Conservation (phyloP, 2,797 vertebrate genomes). For the Arnoldichthys spilopterus region DNA sequence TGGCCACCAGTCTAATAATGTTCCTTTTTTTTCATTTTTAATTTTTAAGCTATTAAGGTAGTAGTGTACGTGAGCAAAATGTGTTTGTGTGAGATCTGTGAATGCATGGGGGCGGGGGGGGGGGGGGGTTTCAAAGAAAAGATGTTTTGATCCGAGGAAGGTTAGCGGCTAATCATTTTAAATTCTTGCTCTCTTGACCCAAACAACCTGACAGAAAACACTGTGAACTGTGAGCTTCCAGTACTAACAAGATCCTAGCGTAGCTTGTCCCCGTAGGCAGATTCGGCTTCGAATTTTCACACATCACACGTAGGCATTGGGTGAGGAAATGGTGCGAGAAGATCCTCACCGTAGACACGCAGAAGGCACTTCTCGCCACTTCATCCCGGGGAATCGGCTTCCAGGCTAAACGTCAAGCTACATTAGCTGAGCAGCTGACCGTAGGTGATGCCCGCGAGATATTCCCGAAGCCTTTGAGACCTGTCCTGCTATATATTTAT, state of each 20-base stretch:
- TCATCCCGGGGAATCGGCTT: slow-evolving; percentile 6
- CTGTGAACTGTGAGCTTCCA: slow-evolving; percentile 77
- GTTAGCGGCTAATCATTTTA: slow-evolving; percentile 73
- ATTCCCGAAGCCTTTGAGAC: background rate
- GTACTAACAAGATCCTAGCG: slow-evolving; percentile 68
- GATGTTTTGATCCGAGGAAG: slow-evolving; percentile 70
- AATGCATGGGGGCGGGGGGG: slow-evolving; percentile 69
- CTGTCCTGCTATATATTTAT: background rate
- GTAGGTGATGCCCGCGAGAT: background rate
- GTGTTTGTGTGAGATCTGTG: slow-evolving; percentile 81
- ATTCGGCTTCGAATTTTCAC: slow-evolving; percentile 23
- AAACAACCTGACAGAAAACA: slow-evolving; percentile 78
- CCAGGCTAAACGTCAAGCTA: slow-evolving; percentile 1
- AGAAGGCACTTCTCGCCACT: background rate
- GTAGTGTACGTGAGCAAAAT: slow-evolving; percentile 73
- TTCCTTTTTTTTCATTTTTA: slow-evolving; percentile 28
- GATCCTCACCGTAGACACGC: background rate
- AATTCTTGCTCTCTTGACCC: slow-evolving; percentile 74
- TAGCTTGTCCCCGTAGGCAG: slow-evolving; percentile 66
- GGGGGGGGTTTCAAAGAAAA: slow-evolving; percentile 49
- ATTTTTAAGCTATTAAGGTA: slow-evolving; percentile 77
- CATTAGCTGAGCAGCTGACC: slow-evolving; percentile 14
- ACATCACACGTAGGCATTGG: slow-evolving; percentile 5
- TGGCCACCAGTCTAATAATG: slow-evolving; percentile 75
- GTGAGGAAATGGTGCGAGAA: slow-evolving; percentile 19